These are phyloP conservation scores for Egretta garzetta DNA, from an alignment of 2,113 vertebrate species.

Conservation along the genomic window DNA sequence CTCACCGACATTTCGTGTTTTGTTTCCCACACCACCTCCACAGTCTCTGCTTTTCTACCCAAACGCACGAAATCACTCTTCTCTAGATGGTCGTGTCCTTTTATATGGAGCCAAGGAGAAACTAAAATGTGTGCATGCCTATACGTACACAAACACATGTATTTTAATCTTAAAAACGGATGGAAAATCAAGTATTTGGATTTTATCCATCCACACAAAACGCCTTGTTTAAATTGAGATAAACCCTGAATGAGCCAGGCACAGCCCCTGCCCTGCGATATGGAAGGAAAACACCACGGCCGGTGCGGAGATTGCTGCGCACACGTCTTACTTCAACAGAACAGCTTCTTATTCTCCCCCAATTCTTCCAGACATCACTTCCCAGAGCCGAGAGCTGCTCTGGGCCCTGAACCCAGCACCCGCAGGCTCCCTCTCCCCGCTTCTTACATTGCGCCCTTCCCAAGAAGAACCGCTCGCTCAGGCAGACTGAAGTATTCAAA, in stretches of 20 bases:
- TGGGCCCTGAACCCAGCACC: background rate
- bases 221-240: background rate
- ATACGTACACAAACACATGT: rapidly evolving
- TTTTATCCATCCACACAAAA: background rate
- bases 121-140: background rate
- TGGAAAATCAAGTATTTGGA: background rate
- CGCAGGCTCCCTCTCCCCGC: rapidly evolving
- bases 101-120: background rate
- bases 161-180: background rate
- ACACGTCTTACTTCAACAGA: rapidly evolving
- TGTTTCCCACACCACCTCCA: background rate
- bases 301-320: rapidly evolving
- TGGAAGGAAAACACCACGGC: rapidly evolving
- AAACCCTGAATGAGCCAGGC: background rate
- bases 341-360: background rate
- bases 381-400: background rate
- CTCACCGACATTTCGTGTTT: background rate
- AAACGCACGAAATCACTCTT: background rate
- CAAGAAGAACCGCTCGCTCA: rapidly evolving
- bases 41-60: background rate
- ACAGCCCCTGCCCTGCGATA: background rate
- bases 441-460: background rate
- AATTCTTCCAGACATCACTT: rapidly evolving
- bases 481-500: rapidly evolving
- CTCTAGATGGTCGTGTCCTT: background rate